Evolutionary conservation across 2,888 invertebrate species (phyloP), one percentile per base, ranked within the genome.

Genomic region (Octodonta nipae): DNA sequence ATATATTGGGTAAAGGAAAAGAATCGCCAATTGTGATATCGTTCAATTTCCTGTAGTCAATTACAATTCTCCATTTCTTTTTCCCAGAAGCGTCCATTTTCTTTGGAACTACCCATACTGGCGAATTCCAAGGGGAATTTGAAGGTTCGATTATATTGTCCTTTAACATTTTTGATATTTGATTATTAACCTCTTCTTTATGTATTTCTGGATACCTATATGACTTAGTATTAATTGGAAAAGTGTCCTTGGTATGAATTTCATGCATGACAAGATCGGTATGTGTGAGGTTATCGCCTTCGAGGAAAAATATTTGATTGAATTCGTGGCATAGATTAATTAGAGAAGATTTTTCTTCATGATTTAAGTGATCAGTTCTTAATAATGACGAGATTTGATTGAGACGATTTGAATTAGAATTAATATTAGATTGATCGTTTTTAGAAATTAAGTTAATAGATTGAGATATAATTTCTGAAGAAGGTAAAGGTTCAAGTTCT

Each of bases 131-230:
- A 5, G 47, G 48, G 15, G 42, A 49, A 32, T 28, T 41, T 1
- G 45, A 46, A 13, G 38, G 36, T 43, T 36, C 33, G 17, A 52
- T 49, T 16, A 52, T 51, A 13, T 42, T 34, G 37, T 51, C 37
- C 22, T 40, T 27, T 13, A 44, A 20, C 37, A 26, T 49, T 40
- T 49, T 43, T 1, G 33, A 2, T 6, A 54, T 48, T 45, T 54
- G 47, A 14, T 37, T 40, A 5, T 49, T 32, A 12, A 54, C 42
- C 36, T 54, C 52, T 13, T 38, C 30, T 40, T 54, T 51, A 33
- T 50, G 49, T 8, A 45, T 31, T 37, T 53, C 40, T 5, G 48
- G 52, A 25, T 41, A 52, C 17, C 49, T 26, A 37, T 54, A 53
- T 4, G 38, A 40, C 43, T 49, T 50, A 3, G 43, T 28, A 36